Conservation (phyloP, 2,113 vertebrate species). For the Asarcornis scutulata region DNA sequence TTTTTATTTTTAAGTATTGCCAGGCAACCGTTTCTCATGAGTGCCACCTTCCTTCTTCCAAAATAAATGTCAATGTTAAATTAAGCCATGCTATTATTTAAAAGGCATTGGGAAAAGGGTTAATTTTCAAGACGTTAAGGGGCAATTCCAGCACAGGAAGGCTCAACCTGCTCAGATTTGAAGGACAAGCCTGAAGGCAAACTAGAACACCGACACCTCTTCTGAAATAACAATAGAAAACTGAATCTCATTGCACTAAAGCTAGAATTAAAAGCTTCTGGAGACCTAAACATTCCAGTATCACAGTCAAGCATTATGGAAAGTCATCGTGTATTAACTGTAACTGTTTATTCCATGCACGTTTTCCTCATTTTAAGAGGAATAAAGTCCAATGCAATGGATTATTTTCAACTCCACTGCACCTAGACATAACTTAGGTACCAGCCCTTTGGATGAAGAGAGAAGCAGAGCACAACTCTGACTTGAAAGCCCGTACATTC, state of each 20-base stretch:
- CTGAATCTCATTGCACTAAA: neutral
- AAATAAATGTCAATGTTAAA: neutral
- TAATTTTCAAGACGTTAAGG: neutral
- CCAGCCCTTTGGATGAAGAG: accelerated
- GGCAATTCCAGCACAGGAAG: neutral
- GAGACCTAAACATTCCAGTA: neutral
- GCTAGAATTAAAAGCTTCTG: neutral
- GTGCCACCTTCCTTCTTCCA: neutral
- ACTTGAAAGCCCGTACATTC: neutral
- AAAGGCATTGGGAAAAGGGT: neutral
- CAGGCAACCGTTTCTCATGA: neutral
- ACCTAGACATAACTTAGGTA: accelerated
- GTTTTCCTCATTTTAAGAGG: neutral
- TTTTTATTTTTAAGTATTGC: neutral
- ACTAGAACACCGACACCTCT: neutral
- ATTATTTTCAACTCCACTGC: neutral
- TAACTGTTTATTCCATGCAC: neutral
- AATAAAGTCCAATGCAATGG: neutral
- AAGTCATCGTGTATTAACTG: neutral
- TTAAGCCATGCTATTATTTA: neutral
- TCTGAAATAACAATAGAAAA: neutral
- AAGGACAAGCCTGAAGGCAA: neutral
- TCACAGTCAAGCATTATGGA: neutral
- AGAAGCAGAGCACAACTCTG: neutral
- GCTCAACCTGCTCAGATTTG: neutral